A percentile compares a stretch with the other conserved stretches of the same genome.
phyloP scores from a whole-genome alignment of 1,140 invertebrate genomes.

The Ruditapes philippinarum region DNA sequence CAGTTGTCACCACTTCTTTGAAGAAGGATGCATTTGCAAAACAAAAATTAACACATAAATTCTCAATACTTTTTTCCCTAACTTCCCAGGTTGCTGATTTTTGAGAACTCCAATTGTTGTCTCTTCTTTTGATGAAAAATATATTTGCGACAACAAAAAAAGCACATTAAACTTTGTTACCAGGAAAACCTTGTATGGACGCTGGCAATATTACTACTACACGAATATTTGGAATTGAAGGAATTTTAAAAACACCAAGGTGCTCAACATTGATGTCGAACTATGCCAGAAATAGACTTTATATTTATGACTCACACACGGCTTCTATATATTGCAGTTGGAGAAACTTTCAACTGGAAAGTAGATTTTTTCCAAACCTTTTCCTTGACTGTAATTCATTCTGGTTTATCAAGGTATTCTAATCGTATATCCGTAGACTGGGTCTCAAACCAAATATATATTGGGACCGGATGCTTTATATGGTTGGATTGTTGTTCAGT shows the following conservation, averaged over 20 bases:
- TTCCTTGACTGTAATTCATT: not conserved
- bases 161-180: not conserved
- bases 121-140: not conserved
- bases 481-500: constrained; percentile 40
- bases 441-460: constrained; percentile 32
- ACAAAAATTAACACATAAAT: no score
- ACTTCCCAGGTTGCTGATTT: not conserved
- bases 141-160: not conserved
- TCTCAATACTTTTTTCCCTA: no score
- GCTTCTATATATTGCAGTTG: not conserved
- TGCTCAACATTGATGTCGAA: not conserved
- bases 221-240: not conserved
- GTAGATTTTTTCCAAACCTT: not conserved
- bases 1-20: no score
- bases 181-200: not conserved
- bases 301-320: not conserved
- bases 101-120: not conserved
- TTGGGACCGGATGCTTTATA: constrained; percentile 43
- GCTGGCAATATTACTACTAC: not conserved
- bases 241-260: not conserved
- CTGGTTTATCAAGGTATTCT: not conserved
- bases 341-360: not conserved
- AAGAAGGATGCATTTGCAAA: no score
- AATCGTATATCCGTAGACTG: constrained; percentile 19
- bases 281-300: not conserved